Percentiles rank a stretch among this genome's conserved stretches.
Evolutionary conservation across 2,888 invertebrate species (phyloP).

Genomic region (Escarpia spicata): DNA sequence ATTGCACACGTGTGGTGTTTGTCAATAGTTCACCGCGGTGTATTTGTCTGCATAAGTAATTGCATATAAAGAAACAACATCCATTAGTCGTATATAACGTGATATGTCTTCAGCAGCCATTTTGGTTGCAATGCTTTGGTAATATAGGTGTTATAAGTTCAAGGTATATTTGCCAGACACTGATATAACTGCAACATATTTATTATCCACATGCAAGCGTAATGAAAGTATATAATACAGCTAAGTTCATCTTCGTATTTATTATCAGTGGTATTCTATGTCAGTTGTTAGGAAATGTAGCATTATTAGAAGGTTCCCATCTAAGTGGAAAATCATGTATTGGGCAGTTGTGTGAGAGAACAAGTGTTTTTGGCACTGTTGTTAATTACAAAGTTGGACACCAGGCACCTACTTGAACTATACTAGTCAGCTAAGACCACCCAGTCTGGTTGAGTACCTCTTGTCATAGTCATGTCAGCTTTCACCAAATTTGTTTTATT

Average conservation of each 20-base stretch:
- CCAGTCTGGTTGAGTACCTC: not conserved
- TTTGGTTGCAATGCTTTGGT: not conserved
- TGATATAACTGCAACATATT: not conserved
- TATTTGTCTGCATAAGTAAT: not conserved
- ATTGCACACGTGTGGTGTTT: not conserved
- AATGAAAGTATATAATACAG: not conserved
- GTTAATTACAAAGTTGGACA: not conserved
- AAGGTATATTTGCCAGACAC: not conserved
- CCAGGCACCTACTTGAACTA: not conserved
- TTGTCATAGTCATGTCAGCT: not conserved
- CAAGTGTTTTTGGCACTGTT: not conserved
- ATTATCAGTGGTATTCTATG: slow-evolving; percentile 5
- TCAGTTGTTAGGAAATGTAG: slow-evolving; percentile 12
- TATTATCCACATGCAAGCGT: not conserved
- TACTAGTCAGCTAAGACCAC: not conserved
- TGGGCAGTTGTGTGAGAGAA: not conserved
- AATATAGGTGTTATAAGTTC: not conserved
- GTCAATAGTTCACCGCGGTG: not conserved
- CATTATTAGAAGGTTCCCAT: not conserved
- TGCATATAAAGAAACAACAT: not conserved
- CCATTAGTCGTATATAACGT: not conserved
- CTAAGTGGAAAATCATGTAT: not conserved
- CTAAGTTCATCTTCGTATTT: slow-evolving; percentile 3
- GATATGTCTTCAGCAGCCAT: not conserved
- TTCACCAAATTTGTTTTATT: too few species aligned